Conservation (phyloP, 2,888 invertebrate genomes). For the Pseudoips prasinana region DNA sequence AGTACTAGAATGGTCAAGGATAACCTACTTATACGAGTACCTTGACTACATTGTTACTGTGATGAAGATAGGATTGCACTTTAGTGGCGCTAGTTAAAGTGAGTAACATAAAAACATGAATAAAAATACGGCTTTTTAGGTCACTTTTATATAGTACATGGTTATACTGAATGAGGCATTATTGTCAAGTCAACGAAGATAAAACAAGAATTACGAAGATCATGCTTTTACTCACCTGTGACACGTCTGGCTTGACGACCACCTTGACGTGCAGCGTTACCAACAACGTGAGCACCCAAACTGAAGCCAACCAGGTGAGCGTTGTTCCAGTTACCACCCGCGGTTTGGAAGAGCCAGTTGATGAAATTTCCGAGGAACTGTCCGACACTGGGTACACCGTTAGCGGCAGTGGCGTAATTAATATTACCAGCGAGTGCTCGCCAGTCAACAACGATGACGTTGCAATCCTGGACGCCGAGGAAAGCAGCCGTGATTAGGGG, state of each 20-base stretch:
- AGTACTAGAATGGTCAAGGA: no score
- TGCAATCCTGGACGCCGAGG: slow-evolving; percentile 44
- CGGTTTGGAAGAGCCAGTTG: slow-evolving; percentile 48
- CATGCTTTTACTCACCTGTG: slow-evolving; percentile 56
- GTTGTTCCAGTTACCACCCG: slow-evolving; percentile 56
- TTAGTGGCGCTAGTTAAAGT: no score
- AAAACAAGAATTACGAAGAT: no score
- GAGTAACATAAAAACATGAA: no score
- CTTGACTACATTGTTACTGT: no score
- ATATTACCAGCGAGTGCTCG: slow-evolving; percentile 32
- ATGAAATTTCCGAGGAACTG: slow-evolving; percentile 52
- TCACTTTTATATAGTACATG: no score
- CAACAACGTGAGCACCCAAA: slow-evolving; percentile 64
- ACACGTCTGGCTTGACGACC: slow-evolving; percentile 43
- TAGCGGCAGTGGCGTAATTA: slow-evolving; percentile 36
- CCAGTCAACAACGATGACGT: slow-evolving; percentile 63
- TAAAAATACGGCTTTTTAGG: no score
- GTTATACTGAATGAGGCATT: no score
- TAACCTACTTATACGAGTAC: no score
- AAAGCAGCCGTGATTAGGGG: slow-evolving; percentile 45
- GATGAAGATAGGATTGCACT: no score
- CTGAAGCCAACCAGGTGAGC: slow-evolving; percentile 64
- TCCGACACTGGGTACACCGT: slow-evolving; percentile 48
- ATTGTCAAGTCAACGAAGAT: no score
- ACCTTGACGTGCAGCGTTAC: slow-evolving; percentile 50